These are phyloP conservation scores for Etheostoma nigrum DNA, from an alignment of 2,797 vertebrate species.

Conservation along the genomic window DNA sequence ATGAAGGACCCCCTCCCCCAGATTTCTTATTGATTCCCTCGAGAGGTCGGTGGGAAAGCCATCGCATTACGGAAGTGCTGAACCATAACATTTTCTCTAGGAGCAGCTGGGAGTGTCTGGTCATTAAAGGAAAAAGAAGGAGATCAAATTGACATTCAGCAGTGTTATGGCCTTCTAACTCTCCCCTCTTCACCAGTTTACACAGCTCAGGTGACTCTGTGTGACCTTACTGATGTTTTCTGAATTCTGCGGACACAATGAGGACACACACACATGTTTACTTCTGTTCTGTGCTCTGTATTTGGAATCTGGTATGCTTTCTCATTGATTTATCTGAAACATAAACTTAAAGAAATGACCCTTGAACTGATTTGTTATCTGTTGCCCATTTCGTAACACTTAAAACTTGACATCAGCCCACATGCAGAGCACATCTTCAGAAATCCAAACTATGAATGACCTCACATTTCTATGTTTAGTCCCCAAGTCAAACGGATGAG, in stretches of 20 bases:
- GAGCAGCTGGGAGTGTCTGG: slow-evolving; percentile 64
- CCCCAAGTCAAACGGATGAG: slow-evolving; percentile 15
- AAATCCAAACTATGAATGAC: slow-evolving; percentile 53
- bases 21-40: slow-evolving; percentile 47
- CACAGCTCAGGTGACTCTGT: slow-evolving; percentile 44
- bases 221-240: slow-evolving; percentile 8
- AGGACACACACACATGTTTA: background rate
- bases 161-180: slow-evolving; percentile 54
- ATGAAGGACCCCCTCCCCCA: slow-evolving; percentile 44
- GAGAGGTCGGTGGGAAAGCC: slow-evolving; percentile 40
- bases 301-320: slow-evolving; percentile 4
- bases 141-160: slow-evolving; percentile 63
- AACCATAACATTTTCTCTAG: slow-evolving; percentile 46
- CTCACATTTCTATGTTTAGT: slow-evolving; percentile 45
- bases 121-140: slow-evolving; percentile 50
- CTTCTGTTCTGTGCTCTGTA: background rate
- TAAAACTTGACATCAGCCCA: slow-evolving; percentile 40
- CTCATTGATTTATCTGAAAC: slow-evolving; percentile 30
- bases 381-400: slow-evolving; percentile 38
- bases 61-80: slow-evolving; percentile 51
- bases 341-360: slow-evolving; percentile 2
- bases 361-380: slow-evolving; percentile 42
- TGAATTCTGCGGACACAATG: slow-evolving; percentile 9
- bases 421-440: slow-evolving; percentile 34
- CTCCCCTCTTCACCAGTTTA: slow-evolving; percentile 22